phyloP scores from a whole-genome alignment of 2,797 vertebrate species.

The Mormyrus hasselquistii region DNA sequence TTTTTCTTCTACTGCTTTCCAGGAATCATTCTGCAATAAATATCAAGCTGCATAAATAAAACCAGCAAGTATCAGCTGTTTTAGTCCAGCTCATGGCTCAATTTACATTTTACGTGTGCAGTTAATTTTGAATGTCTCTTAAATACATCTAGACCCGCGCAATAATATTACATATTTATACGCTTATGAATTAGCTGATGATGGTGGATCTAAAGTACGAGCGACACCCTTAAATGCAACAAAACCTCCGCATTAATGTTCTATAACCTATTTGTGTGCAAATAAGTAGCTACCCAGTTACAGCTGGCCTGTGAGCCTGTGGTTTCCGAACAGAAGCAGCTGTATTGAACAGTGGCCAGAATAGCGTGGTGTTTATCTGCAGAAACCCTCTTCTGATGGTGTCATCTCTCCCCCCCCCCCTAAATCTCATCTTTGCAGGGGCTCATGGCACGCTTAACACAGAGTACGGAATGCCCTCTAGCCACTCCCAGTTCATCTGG shows the following conservation, averaged over 20 bases:
- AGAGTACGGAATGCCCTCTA: constrained; percentile 97
- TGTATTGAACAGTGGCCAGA: not conserved
- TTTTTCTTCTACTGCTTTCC: not conserved
- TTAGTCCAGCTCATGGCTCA: not conserved
- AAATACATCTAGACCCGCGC: not conserved
- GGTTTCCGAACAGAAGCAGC: not conserved
- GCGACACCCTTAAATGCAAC: not conserved
- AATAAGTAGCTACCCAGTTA: not conserved
- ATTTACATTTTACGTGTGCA: not conserved
- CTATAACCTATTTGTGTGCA: not conserved
- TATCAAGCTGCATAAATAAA: not conserved
- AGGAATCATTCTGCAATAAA: not conserved
- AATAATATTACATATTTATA: not conserved
- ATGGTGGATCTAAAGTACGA: not conserved
- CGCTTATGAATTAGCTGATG: not conserved
- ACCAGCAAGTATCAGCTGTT: not conserved
- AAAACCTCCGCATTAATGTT: not conserved
- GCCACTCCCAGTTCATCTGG: constrained; percentile 97
- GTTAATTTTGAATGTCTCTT: not conserved
- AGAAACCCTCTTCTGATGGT: not conserved
- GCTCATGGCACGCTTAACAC: constrained; percentile 73
- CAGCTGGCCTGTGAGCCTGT: not conserved
- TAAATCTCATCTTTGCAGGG: constrained; percentile 56
- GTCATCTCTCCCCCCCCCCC: not conserved
- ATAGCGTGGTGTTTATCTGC: not conserved